A percentile compares a stretch with the other conserved stretches of the same genome.
These are phyloP conservation scores for Ptyas mucosa DNA, from an alignment of 2,113 vertebrate genomes.

Conservation along the genomic window DNA sequence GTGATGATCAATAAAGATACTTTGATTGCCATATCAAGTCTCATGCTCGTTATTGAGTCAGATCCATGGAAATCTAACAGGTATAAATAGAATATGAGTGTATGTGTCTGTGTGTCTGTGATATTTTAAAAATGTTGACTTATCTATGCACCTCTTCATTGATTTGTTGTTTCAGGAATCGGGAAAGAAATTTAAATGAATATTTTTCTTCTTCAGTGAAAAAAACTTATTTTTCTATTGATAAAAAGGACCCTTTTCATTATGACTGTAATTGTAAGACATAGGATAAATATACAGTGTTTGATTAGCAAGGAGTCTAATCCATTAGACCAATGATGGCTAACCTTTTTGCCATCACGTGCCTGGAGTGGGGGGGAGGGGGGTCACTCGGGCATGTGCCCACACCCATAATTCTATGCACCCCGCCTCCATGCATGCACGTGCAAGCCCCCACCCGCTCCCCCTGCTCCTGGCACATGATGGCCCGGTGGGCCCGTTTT, in stretches of 20 bases:
- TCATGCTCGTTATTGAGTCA: too few relatives aligned
- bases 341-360: too few relatives aligned
- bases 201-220: not conserved
- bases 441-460: too few relatives aligned
- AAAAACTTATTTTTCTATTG: slow-evolving; percentile 6
- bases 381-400: too few relatives aligned
- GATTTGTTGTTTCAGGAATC: not conserved
- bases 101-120: accelerated
- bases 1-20: too few relatives aligned
- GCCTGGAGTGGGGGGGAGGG: too few relatives aligned
- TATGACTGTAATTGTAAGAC: not conserved
- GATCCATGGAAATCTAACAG: too few relatives aligned
- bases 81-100: not conserved
- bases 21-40: too few relatives aligned
- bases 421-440: too few relatives aligned
- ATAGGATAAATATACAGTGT: slow-evolving; percentile 20
- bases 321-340: not conserved
- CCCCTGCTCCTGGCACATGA: too few relatives aligned
- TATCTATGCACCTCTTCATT: not conserved
- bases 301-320: slow-evolving; percentile 13
- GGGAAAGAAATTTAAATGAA: not conserved
- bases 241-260: slow-evolving; percentile 25
- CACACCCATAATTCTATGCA: too few relatives aligned
- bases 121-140: not conserved
- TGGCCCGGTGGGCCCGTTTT: too few relatives aligned